phyloP scores from a whole-genome alignment of 2,113 vertebrate species.

The Garra rufa region DNA sequence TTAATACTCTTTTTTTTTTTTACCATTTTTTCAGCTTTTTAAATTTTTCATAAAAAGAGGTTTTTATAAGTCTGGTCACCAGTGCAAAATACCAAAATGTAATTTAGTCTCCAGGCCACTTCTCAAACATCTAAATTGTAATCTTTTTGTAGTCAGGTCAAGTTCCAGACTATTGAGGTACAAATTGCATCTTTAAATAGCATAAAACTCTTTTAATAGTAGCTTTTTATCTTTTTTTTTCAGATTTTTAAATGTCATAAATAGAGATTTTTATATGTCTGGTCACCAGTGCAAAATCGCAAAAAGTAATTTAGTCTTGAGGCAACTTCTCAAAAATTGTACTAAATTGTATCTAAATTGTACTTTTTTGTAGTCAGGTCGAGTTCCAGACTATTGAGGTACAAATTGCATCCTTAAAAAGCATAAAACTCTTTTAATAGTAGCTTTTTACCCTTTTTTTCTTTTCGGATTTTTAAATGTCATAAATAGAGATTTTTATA shows the following conservation, averaged over 20 bases:
- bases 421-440: too few species aligned
- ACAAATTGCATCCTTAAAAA: too few species aligned
- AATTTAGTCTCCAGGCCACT: not conserved
- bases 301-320: not conserved
- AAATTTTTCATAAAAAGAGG: not conserved
- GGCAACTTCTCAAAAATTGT: not conserved
- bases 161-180: not conserved
- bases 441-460: too few species aligned
- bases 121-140: not conserved
- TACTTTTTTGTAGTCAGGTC: not conserved
- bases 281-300: not conserved
- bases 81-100: not conserved
- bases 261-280: not conserved
- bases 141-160: not conserved
- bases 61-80: not conserved
- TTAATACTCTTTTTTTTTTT: too few species aligned
- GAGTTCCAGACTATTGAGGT: not conserved
- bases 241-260: not conserved
- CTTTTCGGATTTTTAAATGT: too few species aligned
- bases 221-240: too few species aligned
- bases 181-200: too few species aligned
- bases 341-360: not conserved
- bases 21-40: too few species aligned
- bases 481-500: not conserved
- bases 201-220: too few species aligned